Conservation (phyloP, 1,140 invertebrate genomes). For the Tetraneura akinire region DNA sequence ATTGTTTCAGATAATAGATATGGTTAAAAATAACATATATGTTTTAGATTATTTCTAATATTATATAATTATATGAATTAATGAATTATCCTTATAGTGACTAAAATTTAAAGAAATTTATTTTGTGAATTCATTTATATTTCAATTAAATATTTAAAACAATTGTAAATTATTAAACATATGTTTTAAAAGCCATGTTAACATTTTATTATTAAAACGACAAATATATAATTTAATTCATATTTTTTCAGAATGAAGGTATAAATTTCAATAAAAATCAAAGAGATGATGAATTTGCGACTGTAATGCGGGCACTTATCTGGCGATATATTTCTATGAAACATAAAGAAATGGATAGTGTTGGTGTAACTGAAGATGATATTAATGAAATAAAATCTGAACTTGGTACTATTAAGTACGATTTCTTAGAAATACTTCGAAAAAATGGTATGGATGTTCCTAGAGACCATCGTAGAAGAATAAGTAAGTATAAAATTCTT, state of each 20-base stretch:
- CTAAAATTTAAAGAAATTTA: too few relatives aligned
- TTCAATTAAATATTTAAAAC: too few relatives aligned
- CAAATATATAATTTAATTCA: too few relatives aligned
- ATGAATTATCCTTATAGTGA: too few relatives aligned
- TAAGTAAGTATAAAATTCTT: not conserved
- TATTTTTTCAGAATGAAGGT: not conserved
- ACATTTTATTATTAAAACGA: too few relatives aligned
- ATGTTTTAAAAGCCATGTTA: too few relatives aligned
- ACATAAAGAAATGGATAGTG: constrained; percentile 74
- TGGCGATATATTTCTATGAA: constrained; percentile 82
- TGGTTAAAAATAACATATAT: too few relatives aligned
- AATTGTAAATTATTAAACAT: too few relatives aligned
- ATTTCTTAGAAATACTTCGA: constrained; percentile 78
- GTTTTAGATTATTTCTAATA: too few relatives aligned
- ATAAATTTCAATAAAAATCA: constrained; percentile 61
- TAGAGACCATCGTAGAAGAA: constrained; percentile 30
- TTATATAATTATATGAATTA: too few relatives aligned
- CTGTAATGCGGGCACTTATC: constrained; percentile 79
- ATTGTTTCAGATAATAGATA: too few relatives aligned
- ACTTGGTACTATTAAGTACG: constrained; percentile 77
- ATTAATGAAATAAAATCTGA: constrained; percentile 91
- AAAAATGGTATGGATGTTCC: constrained; percentile 44
- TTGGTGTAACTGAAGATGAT: constrained; percentile 85
- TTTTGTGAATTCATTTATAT: too few relatives aligned
- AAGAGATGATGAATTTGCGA: constrained; percentile 67